Conservation (phyloP, 2,888 invertebrate species). For the Apotomis capreana region DNA sequence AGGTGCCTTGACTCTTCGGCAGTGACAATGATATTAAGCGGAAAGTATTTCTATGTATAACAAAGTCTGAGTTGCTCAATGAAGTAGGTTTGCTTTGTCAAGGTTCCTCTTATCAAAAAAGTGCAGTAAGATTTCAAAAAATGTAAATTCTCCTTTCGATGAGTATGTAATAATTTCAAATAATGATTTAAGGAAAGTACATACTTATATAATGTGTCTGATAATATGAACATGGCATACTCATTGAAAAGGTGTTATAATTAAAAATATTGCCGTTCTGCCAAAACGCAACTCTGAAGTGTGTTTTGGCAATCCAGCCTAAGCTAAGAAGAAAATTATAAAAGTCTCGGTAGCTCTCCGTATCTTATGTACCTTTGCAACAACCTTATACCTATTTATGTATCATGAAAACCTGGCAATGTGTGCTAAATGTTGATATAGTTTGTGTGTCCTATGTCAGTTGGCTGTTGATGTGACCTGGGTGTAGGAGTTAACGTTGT, state of each 20-base stretch:
- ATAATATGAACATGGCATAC: constrained; percentile 41
- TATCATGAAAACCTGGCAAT: constrained; percentile 57
- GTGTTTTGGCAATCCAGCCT: constrained; percentile 80
- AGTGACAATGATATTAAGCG: constrained; percentile 41
- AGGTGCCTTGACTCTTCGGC: constrained; percentile 74
- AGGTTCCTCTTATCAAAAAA: constrained; percentile 76
- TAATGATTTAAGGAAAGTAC: not conserved
- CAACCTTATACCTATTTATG: constrained; percentile 63
- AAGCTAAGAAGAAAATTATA: constrained; percentile 77
- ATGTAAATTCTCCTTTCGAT: constrained; percentile 67
- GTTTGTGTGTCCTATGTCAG: constrained; percentile 55
- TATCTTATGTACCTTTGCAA: constrained; percentile 55
- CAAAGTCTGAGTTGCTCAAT: constrained; percentile 28
- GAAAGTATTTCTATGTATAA: constrained; percentile 30
- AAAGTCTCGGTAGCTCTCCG: constrained; percentile 60
- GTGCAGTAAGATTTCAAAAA: constrained; percentile 79
- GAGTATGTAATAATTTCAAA: constrained; percentile 47
- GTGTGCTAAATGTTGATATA: constrained; percentile 59
- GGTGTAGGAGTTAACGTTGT: constrained; percentile 72
- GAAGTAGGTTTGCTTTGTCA: constrained; percentile 56
- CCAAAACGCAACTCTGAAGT: constrained; percentile 74
- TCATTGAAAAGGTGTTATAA: constrained; percentile 67
- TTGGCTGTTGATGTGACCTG: constrained; percentile 81
- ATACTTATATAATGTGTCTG: not conserved
- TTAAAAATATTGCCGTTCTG: constrained; percentile 74